Evolutionary conservation across 2,113 vertebrate genomes (phyloP), one percentile per base, ranked within the genome.

Genomic region (Psophia crepitans): DNA sequence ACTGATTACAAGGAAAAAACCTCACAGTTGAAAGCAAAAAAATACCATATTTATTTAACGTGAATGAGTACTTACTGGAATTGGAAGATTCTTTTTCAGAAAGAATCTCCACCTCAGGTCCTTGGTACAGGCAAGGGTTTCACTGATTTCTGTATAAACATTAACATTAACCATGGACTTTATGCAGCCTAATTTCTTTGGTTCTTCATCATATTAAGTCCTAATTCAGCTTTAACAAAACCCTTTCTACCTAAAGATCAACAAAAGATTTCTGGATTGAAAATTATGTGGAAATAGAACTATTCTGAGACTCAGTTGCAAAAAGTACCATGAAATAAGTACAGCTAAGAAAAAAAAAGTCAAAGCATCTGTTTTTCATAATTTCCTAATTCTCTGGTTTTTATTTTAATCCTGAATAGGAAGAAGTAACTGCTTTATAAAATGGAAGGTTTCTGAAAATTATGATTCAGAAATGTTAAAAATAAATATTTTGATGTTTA

Each of bases 91-190:
- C 96, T 98, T 99, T 94, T 91, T 97, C 37, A 98, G 95, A 93
- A 98, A 98, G 98, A 89, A 98, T 99, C 68, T 98, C 63, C 23
- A 98, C 97, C 51, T 98, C 97, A 96, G 96, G 87, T 98, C 98
- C 51, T 99, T 98, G 89, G 97, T 97, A 73, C 97, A 98, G 65
- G 98, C 82, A 60, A 98, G 97, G 3, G 97, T 98, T 97, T 98
- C 97, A 93, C 95, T 98, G 79, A 98, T 98, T 94, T 99, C 98
- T 98, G 49, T 43, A 18, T 48, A 81, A 78, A 70, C 17, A 43
- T 70, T 80, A 86, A 89, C 88, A 53, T 85, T 37, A 46, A 30
- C 5, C 30, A 56, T 43, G 41, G 60, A n/a, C 7, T 51, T 90
- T 70, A 39, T 44, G 27, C n/a, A 69, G 78, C 14, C 0, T 4